Evolutionary conservation across 2,113 vertebrate species (phyloP), one percentile per base, ranked within the genome.

Genomic region (Paralichthys olivaceus): DNA sequence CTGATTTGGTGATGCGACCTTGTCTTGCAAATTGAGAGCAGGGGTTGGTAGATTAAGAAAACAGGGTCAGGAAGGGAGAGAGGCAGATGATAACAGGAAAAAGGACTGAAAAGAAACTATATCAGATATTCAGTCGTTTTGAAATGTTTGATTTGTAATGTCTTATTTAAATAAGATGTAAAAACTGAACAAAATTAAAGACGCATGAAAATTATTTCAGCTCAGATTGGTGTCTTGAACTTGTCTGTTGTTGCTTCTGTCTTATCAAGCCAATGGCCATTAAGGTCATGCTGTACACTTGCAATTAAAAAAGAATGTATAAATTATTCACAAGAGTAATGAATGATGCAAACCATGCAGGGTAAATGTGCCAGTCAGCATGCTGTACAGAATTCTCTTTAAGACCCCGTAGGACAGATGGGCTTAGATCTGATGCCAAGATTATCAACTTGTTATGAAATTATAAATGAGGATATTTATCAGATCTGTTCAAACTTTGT

Each of bases 1-100:
- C 63, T 69, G 60, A 79, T 83, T 83, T 73, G 75, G 66, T 77
- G 72, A 77, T 61, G 25, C 2, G 71, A 49, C 79, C 63, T 80
- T 77, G 66, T 64, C 49, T n/a, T n/a, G 22, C 68, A 79, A 60
- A 73, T 26, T 28, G 59, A 78, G 29, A 75, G 57, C 40, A 64
- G 56, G 67, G 59, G 51, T 62, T 75, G 72, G 61, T 23, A 61
- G 56, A 72, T 72, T 23, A 47, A 58, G 22, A 72, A 65, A 83
- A 34, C 32, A 57, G 11, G 2, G 37, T 67, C 28, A 20, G 34
- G 51, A 34, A 22, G 15, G 34, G 34, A 47, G 26, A 14, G 34
- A 49, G 63, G 17, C 7, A 49, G 60, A 43, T 19, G 59, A 22
- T 25, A 58, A 65, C 7, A 62, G 57, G 23, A 76, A 63, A 63